Evolutionary conservation across 2,797 vertebrate species (phyloP), one percentile per base, ranked within the genome.

Genomic region (Jordanella pulchra): DNA sequence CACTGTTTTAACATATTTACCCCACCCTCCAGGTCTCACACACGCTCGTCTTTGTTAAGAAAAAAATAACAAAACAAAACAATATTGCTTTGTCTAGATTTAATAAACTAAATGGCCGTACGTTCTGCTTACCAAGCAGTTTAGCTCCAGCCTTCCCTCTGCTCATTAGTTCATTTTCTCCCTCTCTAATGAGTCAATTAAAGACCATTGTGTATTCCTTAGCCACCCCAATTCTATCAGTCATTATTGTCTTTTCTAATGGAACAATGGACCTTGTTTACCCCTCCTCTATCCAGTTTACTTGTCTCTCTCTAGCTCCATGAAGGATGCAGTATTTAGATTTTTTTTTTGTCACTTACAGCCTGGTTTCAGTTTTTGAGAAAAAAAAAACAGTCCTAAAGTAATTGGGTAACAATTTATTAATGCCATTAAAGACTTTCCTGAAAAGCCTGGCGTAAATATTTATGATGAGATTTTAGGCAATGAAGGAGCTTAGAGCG

Each of bases 111-210:
- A 87, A 86, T 82, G 76, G 53, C 72, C 80, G 75, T 88, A 82
- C 82, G 28, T 88, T 92, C 90, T 92, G 92, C 91, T 93, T 90
- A 90, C 85, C 79, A 81, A 88, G 91, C 92, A 90, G 75, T 90
- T 89, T 78, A 79, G 67, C 82, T 73, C 76, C 79, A 75, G 67
- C 13, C 54, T 80, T 88, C 82, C 54, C 74, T 86, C 82, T 80
- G 89, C 88, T 93, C 89, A 93, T 93, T 93, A 93, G 88, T 90
- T 87, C 88, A 93, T 92, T 91, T 87, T 82, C 79, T 76, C 83
- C 87, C 85, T 82, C 79, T 84, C 83, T 93, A 93, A 93, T 93
- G 92, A 93, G 91, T 93, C 92, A 91, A 93, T 93, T 93, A 92
- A 89, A 83, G 81, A 85, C 88, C 82, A 93, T 92, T 93, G 90